Conservation (phyloP, 2,888 invertebrate genomes). For the Pristionchus japonicus region DNA sequence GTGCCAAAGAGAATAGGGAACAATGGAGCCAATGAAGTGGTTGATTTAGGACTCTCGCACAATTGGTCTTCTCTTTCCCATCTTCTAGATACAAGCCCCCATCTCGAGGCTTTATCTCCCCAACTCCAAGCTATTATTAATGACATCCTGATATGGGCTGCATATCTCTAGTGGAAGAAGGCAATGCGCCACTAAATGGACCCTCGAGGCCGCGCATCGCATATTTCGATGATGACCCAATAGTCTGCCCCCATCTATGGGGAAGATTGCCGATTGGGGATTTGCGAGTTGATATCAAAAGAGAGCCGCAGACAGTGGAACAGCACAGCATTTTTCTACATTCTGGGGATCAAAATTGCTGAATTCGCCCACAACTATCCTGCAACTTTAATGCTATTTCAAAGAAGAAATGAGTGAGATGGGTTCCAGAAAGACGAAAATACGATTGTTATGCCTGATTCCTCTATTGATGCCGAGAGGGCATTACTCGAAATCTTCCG, state of each 20-base stretch:
- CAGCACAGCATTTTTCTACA: not conserved
- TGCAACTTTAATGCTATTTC: not conserved
- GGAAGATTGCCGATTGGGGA: not conserved
- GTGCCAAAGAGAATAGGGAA: not conserved
- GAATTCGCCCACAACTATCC: not conserved
- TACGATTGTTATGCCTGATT: not conserved
- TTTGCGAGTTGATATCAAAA: conserved; percentile 19
- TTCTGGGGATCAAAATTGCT: not conserved
- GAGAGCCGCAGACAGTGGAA: not conserved
- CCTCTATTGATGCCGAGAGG: not conserved
- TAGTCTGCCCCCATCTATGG: not conserved
- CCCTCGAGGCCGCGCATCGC: not conserved
- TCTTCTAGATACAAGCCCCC: not conserved
- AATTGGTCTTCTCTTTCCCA: not conserved
- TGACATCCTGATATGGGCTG: conserved; percentile 38
- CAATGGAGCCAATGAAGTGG: not conserved
- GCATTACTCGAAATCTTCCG: not conserved
- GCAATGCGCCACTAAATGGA: not conserved
- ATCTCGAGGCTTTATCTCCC: not conserved
- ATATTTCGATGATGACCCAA: conserved; percentile 33
- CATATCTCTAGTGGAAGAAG: conserved; percentile 3
- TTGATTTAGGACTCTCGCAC: not conserved
- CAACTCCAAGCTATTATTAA: not conserved
- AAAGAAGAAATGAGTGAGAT: not conserved
- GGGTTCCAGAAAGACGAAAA: not conserved